Percentiles rank a stretch among this genome's conserved stretches.
Evolutionary conservation across 2,888 invertebrate genomes (phyloP).

Genomic region (Metopia argyrocephala): DNA sequence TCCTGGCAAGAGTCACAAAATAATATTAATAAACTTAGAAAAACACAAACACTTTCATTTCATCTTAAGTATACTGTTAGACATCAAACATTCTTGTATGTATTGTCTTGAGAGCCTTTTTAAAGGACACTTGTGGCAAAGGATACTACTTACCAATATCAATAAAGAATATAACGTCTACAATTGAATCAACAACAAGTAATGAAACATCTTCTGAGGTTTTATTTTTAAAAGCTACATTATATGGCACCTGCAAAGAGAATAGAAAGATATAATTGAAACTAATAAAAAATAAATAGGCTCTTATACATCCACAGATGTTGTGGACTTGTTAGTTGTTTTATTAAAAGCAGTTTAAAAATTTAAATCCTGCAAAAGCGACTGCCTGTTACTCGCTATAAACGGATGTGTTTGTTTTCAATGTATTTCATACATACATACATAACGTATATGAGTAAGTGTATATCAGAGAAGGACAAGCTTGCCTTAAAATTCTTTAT

Average conservation of each 20-base stretch:
- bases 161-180: slow-evolving; percentile 99
- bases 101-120: neutral
- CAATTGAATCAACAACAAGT: slow-evolving; percentile 97
- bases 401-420: too few relatives aligned
- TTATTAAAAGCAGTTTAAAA: too few relatives aligned
- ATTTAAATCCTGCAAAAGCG: too few relatives aligned
- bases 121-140: neutral
- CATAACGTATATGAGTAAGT: too few relatives aligned
- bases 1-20: neutral
- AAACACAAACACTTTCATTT: neutral
- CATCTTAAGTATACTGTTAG: slow-evolving; percentile 14
- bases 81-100: neutral
- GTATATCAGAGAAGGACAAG: too few relatives aligned
- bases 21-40: neutral
- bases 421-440: too few relatives aligned
- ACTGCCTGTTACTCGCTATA: too few relatives aligned
- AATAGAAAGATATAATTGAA: neutral
- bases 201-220: slow-evolving; percentile 97
- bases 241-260: slow-evolving; percentile 92
- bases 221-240: slow-evolving; percentile 99
- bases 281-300: too few relatives aligned
- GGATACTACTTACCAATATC: slow-evolving; percentile 85
- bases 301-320: too few relatives aligned
- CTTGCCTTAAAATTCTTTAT: too few relatives aligned
- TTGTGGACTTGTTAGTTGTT: too few relatives aligned